Base-by-base conservation (phyloP, 2,797 vertebrate genomes). In the Phrynocephalus vlangalii region DNA sequence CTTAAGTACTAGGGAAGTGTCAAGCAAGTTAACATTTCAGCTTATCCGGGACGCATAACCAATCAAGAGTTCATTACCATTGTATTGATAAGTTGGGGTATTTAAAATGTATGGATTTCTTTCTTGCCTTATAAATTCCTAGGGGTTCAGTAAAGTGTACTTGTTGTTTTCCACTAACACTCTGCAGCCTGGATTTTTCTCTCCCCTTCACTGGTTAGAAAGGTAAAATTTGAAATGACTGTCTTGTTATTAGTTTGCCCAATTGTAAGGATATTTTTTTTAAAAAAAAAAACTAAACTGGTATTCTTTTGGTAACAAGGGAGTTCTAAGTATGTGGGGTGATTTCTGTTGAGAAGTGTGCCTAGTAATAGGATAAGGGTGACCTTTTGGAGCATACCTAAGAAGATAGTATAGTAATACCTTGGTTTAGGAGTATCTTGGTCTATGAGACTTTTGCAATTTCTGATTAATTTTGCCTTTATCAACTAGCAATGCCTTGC, bases 1-100 rank as follows among this genome's bases (percentile, higher is more conserved):
- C 52, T 10, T 76, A 88, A 33, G 38, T 84, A 44, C 22, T 44
- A 20, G 72, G 16, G 84, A 89, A 85, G 82, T 72, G 52, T 30
- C n/a, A n/a, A 16, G 8, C 9, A 70, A 52, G n/a, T 3, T 79
- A 70, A 79, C 1, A 50, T 50, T 63, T 2, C 15, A 18, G 18
- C 60, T 63, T 20, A 77, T 56, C 60, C 5, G 67, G 70, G 76
- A 86, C 0, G 68, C 75, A 10, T 76, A 20, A 30, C 9, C 15
- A 60, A 80, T 24, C 38, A n/a, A 67, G 56, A 63, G 28, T 67
- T 73, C 24, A 84, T 73, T 84, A 50, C 33, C 28, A 79, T 10
- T 33, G 7, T 82, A 82, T 68, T 79, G 71, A 83, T 66, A 33
- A 5, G 79, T 6, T 63, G 13, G 18, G 4, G 18, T 81, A 18